phyloP scores from a whole-genome alignment of 2,888 invertebrate species.

The Phyto melanocephala region DNA sequence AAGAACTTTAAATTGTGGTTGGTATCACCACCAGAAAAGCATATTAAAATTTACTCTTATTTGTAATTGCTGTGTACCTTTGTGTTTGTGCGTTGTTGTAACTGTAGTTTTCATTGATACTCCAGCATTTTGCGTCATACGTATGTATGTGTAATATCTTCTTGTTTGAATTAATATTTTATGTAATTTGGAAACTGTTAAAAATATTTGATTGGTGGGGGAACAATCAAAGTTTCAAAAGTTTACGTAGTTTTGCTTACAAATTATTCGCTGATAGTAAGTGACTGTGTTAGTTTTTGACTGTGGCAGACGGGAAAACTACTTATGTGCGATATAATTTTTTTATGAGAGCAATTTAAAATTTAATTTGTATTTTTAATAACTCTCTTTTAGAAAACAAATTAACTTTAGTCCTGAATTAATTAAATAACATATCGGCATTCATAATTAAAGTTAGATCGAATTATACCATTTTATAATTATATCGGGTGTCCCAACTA shows the following conservation, averaged over 20 bases:
- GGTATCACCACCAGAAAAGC: constrained; percentile 30
- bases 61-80: constrained; percentile 17
- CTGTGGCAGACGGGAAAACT: too few relatives aligned
- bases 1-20: constrained; percentile 25
- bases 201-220: neutral
- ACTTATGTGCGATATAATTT: too few relatives aligned
- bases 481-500: too few relatives aligned
- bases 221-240: neutral
- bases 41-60: constrained; percentile 16
- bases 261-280: constrained; percentile 8
- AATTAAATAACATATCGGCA: too few relatives aligned
- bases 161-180: constrained; percentile 12
- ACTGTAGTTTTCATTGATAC: neutral
- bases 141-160: neutral
- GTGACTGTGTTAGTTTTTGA: too few relatives aligned
- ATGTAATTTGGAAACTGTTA: neutral
- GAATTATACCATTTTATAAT: too few relatives aligned
- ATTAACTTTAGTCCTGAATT: too few relatives aligned
- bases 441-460: too few relatives aligned
- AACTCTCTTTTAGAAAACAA: too few relatives aligned
- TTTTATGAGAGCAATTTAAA: too few relatives aligned
- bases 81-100: neutral
- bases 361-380: too few relatives aligned
- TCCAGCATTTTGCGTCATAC: neutral
- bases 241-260: neutral